A percentile compares a stretch with the other conserved stretches of the same genome.
These are phyloP conservation scores for Heliocidaris erythrogramma DNA, from an alignment of 35 echinoderm and acorn worm species.

Conservation along the genomic window DNA sequence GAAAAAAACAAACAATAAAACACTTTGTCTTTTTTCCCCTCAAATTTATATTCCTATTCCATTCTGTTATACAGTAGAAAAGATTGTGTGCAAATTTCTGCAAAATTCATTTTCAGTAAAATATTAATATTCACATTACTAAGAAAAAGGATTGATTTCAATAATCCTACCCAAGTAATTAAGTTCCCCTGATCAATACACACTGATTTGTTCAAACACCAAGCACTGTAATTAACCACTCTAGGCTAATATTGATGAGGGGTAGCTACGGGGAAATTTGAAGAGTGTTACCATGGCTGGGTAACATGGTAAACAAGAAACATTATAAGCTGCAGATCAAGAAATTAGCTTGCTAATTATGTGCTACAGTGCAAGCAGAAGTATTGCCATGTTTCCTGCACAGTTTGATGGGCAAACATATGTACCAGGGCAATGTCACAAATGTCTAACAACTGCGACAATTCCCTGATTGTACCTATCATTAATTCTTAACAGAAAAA, in stretches of 20 bases:
- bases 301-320: background rate
- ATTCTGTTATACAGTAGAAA: too few species aligned
- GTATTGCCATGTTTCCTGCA: background rate
- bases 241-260: background rate
- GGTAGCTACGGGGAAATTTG: background rate
- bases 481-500: too few species aligned
- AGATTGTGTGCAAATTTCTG: too few species aligned
- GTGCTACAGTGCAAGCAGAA: background rate
- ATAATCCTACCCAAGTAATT: background rate
- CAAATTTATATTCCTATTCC: too few species aligned
- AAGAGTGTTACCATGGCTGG: background rate
- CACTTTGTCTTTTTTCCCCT: too few species aligned
- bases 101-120: too few species aligned
- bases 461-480: too few species aligned
- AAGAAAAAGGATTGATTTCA: background rate
- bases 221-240: background rate
- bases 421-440: too few species aligned
- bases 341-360: background rate
- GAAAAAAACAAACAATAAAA: too few species aligned
- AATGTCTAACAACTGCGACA: too few species aligned
- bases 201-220: background rate
- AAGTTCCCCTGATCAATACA: background rate
- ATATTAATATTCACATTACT: too few species aligned
- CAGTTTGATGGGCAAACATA: background rate
- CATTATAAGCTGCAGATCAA: background rate